phyloP scores from a whole-genome alignment of 2,113 vertebrate genomes.

The Toxotes chatareus region DNA sequence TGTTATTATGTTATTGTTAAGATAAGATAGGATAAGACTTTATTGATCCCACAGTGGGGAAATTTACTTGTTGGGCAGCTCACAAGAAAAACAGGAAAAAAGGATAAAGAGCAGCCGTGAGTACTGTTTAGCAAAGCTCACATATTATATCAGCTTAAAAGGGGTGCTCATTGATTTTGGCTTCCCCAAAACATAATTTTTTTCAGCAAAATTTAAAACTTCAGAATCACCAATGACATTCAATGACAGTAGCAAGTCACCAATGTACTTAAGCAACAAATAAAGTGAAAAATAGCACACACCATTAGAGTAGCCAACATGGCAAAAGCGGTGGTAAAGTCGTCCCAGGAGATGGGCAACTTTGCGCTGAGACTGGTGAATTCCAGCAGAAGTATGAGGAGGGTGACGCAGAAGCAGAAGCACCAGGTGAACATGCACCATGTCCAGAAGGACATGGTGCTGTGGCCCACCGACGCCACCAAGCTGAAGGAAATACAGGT shows the following conservation, averaged over 20 bases:
- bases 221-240: background rate
- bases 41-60: too few relatives aligned
- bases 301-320: slow-evolving; percentile 89
- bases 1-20: too few relatives aligned
- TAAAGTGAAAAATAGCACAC: background rate
- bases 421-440: slow-evolving; percentile 93
- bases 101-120: too few relatives aligned
- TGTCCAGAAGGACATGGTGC: background rate
- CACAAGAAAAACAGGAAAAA: too few relatives aligned
- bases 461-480: slow-evolving; percentile 75
- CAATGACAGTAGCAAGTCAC: background rate
- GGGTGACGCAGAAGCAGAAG: slow-evolving; percentile 86
- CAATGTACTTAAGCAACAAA: background rate
- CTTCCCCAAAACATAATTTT: background rate
- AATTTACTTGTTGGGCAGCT: too few relatives aligned
- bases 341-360: slow-evolving; percentile 89
- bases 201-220: background rate
- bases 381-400: slow-evolving; percentile 88
- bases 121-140: background rate
- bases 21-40: too few relatives aligned
- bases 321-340: slow-evolving; percentile 88
- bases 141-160: background rate
- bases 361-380: slow-evolving; percentile 71
- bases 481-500: slow-evolving; percentile 88
- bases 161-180: background rate